A percentile compares a stretch with the other conserved stretches of the same genome.
Evolutionary conservation across 2,113 vertebrate species (phyloP).

Genomic region (Ondatra zibethicus): DNA sequence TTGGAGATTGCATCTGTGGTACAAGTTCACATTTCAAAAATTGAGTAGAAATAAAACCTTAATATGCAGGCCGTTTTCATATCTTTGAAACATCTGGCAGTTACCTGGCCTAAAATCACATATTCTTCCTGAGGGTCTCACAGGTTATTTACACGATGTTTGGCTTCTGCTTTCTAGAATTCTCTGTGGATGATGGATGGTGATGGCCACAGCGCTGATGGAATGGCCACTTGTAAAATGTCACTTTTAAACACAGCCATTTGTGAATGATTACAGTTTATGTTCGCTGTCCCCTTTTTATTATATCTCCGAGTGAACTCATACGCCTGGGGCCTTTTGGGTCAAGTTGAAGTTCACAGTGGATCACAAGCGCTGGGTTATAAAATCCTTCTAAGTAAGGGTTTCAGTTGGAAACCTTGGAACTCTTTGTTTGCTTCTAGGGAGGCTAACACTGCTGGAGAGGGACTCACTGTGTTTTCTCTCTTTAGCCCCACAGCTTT

Average conservation of each 20-base stretch:
- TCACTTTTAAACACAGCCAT: constrained; percentile 11
- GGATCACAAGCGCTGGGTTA: constrained; percentile 17
- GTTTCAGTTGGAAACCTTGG: constrained; percentile 33
- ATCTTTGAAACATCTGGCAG: neutral
- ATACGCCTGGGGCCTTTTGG: constrained; percentile 33
- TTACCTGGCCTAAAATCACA: neutral
- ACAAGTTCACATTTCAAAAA: neutral
- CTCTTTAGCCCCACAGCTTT: constrained; percentile 6
- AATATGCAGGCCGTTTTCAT: neutral
- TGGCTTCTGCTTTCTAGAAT: neutral
- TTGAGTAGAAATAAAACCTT: neutral
- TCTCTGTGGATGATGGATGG: neutral
- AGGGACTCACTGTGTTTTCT: neutral
- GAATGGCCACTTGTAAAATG: constrained; percentile 47
- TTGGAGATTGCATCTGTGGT: neutral
- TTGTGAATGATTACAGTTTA: constrained; percentile 50
- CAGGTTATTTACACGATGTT: neutral
- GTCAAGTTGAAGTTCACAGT: constrained; percentile 32
- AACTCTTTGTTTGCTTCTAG: constrained; percentile 4
- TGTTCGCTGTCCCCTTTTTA: neutral
- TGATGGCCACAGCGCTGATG: fast-evolving
- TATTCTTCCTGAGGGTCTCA: neutral
- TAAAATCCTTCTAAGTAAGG: constrained; percentile 60
- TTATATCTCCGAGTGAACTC: constrained; percentile 24
- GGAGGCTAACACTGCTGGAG: neutral